Evolutionary conservation across 1,140 invertebrate genomes (phyloP).

Genomic region (Bombyx mori): ASM3026992v2 NC_085111.1:8702501-8703000

Average conservation of each 20-base stretch:
- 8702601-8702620: too few relatives aligned
- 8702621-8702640: too few relatives aligned
- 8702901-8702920: not conserved
- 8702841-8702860: conserved; percentile 41
- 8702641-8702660: too few relatives aligned
- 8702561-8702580: too few relatives aligned
- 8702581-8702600: too few relatives aligned
- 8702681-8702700: conserved; percentile 37
- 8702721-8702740: conserved; percentile 33
- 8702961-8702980: conserved; percentile 35
- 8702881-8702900: conserved; percentile 31
- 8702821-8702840: conserved; percentile 33
- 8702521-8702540: too few relatives aligned
- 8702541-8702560: too few relatives aligned
- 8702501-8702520: too few relatives aligned
- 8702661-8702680: not conserved
- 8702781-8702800: conserved; percentile 37
- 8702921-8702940: conserved; percentile 5
- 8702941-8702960: conserved; percentile 3
- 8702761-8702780: conserved; percentile 30
- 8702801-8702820: conserved; percentile 26
- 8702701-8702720: conserved; percentile 41
- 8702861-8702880: conserved; percentile 45
- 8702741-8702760: conserved; percentile 25
- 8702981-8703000: conserved; percentile 33